phyloP scores from a whole-genome alignment of 2,888 invertebrate genomes.

The Agrochola lychnidis region DNA sequence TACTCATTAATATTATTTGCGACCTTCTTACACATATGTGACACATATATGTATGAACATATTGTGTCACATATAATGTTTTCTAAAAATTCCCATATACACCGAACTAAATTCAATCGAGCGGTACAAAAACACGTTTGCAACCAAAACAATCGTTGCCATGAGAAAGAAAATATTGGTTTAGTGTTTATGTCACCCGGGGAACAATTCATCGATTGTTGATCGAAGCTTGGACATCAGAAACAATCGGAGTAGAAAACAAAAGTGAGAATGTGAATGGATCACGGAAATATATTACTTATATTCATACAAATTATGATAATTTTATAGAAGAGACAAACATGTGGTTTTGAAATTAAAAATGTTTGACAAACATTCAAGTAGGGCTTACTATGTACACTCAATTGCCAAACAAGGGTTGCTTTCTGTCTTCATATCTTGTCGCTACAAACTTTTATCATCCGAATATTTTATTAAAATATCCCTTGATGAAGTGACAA shows the following conservation, averaged over 20 bases:
- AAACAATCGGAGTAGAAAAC: slow-evolving; percentile 67
- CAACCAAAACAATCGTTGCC: slow-evolving; percentile 60
- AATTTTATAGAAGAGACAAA: not conserved
- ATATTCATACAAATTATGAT: not conserved
- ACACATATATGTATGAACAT: too few relatives aligned
- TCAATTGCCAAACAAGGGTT: not conserved
- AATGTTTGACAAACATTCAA: not conserved
- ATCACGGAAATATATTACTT: slow-evolving; percentile 10
- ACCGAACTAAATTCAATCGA: slow-evolving; percentile 34
- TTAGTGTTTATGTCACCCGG: slow-evolving; percentile 49
- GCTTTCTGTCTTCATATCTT: not conserved
- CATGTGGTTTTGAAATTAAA: not conserved
- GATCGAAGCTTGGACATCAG: slow-evolving; percentile 59
- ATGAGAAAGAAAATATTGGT: slow-evolving; percentile 67
- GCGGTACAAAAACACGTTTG: slow-evolving; percentile 44
- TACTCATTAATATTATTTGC: slow-evolving; percentile 13
- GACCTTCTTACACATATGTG: too few relatives aligned
- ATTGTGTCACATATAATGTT: not conserved
- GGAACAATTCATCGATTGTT: slow-evolving; percentile 62
- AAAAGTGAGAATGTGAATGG: slow-evolving; percentile 64
- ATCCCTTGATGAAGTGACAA: not conserved
- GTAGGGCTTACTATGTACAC: not conserved
- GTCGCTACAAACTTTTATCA: not conserved
- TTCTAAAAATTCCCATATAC: slow-evolving; percentile 1
- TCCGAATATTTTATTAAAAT: not conserved